Evolutionary conservation across 2,797 vertebrate genomes (phyloP).

Genomic region (Pseudochirops corinnae): DNA sequence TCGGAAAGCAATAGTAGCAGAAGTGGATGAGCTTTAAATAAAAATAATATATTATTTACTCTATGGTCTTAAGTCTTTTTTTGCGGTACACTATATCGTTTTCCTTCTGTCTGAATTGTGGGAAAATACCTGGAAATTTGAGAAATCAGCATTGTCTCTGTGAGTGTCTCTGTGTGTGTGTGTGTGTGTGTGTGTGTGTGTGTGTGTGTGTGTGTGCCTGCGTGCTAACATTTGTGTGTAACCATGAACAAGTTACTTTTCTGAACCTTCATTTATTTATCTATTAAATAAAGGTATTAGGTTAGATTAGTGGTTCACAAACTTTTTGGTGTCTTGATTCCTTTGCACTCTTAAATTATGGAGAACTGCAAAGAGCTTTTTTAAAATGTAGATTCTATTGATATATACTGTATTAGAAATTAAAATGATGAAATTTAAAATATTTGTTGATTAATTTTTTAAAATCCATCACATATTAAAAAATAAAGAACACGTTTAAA

Average conservation of each 20-base stretch:
- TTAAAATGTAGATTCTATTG: neutral
- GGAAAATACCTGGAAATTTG: neutral
- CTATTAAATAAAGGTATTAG: neutral
- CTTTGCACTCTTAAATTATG: neutral
- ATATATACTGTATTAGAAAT: neutral
- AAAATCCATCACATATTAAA: neutral
- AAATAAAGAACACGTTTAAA: neutral
- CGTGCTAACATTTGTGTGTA: neutral
- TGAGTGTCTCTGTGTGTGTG: neutral
- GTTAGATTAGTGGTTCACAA: neutral
- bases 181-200: neutral
- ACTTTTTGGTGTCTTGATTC: neutral
- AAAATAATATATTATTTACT: constrained; percentile 37
- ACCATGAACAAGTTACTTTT: neutral
- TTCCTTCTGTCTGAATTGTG: neutral
- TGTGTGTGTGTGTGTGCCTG: neutral
- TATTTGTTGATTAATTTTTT: neutral
- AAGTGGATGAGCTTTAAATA: constrained; percentile 32
- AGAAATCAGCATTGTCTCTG: neutral
- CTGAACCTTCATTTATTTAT: neutral
- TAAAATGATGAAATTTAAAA: neutral
- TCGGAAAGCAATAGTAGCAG: neutral
- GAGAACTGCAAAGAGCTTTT: neutral
- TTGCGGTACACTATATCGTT: neutral
- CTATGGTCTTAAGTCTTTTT: neutral